phyloP scores from a whole-genome alignment of 2,797 vertebrate species.

The Lacerta agilis region DNA sequence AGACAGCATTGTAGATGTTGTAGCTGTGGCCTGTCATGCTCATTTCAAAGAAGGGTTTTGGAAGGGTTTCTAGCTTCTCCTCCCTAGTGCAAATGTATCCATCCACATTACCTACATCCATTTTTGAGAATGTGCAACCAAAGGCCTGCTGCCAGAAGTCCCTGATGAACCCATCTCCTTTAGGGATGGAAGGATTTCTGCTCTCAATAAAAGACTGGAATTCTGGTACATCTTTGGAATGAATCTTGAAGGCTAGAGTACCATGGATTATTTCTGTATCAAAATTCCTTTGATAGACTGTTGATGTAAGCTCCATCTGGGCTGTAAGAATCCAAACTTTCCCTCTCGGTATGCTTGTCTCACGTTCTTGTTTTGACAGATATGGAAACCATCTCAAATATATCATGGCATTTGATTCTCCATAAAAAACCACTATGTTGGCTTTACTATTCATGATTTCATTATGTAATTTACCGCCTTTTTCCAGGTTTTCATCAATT shows the following conservation, averaged over 20 bases:
- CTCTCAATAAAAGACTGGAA: background rate
- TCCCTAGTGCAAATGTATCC: background rate
- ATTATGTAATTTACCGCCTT: background rate
- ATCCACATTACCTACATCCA: too few species aligned
- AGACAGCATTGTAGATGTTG: background rate
- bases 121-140: background rate
- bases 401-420: background rate
- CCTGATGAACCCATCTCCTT: background rate
- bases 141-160: background rate
- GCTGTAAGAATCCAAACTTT: background rate
- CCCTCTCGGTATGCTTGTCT: background rate
- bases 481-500: background rate
- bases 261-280: background rate
- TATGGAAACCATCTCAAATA: background rate
- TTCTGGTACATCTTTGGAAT: background rate
- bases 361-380: background rate
- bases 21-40: conserved; percentile 2
- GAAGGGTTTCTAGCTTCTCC: background rate
- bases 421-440: background rate
- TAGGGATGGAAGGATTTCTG: background rate
- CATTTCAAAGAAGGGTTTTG: background rate
- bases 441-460: background rate
- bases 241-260: background rate
- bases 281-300: background rate
- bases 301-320: background rate